A percentile compares a stretch with the other conserved stretches of the same genome.
These are phyloP conservation scores for Connochaetes taurinus DNA, from an alignment of 2,113 vertebrate genomes.

Conservation along the genomic window DNA sequence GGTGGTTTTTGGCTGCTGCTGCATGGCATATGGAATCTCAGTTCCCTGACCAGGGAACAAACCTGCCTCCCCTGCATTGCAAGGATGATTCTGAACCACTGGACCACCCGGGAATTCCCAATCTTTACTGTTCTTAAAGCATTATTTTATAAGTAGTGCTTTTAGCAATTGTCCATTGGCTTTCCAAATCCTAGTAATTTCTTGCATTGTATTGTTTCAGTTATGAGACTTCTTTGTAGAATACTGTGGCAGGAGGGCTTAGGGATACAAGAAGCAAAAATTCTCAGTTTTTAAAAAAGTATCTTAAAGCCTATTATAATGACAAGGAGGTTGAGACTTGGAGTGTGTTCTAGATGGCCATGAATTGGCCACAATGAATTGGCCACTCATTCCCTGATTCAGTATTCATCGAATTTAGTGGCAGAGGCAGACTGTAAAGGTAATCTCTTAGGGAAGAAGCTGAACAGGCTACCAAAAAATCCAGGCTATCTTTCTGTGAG, in stretches of 20 bases:
- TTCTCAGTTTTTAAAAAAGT: neutral
- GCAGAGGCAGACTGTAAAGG: neutral
- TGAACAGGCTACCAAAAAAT: neutral
- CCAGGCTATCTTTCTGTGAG: neutral
- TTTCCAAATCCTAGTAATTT: neutral
- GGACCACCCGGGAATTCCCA: neutral
- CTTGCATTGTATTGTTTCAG: neutral
- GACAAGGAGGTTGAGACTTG: neutral
- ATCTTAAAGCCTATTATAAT: neutral
- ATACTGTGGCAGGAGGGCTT: neutral
- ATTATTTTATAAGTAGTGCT: neutral
- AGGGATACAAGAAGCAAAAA: neutral
- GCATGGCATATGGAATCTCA: neutral
- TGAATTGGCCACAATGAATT: neutral
- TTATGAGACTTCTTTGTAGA: neutral
- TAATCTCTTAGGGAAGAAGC: neutral
- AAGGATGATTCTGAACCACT: neutral
- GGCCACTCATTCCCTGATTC: neutral
- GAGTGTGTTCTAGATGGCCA: neutral
- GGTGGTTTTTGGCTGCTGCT: neutral
- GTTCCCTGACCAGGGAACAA: neutral
- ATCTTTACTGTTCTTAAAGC: neutral
- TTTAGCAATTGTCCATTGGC: neutral
- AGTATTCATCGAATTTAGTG: neutral
- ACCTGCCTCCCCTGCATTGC: neutral